phyloP scores from a whole-genome alignment of 2,113 vertebrate species.

The Catharus bicknelli region DNA sequence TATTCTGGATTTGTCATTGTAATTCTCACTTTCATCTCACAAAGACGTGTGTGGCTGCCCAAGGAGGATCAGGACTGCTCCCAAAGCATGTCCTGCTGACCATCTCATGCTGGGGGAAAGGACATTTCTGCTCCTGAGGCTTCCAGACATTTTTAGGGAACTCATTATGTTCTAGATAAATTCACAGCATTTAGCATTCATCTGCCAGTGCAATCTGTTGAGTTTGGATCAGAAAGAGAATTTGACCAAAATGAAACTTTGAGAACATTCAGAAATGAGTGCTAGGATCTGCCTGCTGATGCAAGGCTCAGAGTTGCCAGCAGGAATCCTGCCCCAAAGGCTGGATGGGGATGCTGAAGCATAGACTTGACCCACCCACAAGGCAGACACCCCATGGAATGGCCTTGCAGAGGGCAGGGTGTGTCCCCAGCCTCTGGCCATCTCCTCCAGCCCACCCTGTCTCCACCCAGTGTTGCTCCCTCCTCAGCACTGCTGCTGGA shows the following conservation, averaged over 20 bases:
- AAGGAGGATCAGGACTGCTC: neutral
- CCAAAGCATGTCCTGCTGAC: neutral
- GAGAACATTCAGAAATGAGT: neutral
- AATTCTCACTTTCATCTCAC: neutral
- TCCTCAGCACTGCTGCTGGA: neutral
- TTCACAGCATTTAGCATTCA: neutral
- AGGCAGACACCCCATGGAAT: fast-evolving
- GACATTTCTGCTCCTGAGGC: neutral
- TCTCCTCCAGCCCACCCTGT: neutral
- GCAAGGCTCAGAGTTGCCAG: neutral
- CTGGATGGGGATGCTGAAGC: neutral
- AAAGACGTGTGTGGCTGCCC: neutral
- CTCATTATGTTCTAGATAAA: neutral
- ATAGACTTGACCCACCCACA: neutral
- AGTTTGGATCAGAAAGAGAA: neutral
- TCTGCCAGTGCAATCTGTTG: neutral
- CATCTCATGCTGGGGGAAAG: neutral
- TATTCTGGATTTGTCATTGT: neutral
- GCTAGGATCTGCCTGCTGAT: neutral
- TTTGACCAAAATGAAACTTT: neutral
- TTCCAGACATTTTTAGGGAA: neutral
- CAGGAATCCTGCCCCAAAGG: fast-evolving
- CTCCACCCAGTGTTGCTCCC: neutral
- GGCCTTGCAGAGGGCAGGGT: neutral
- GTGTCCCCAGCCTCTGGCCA: neutral